Percentiles rank a stretch among this genome's conserved stretches.
Evolutionary conservation across 2,888 invertebrate genomes (phyloP).

Genomic region (Diplolepis rosae): DNA sequence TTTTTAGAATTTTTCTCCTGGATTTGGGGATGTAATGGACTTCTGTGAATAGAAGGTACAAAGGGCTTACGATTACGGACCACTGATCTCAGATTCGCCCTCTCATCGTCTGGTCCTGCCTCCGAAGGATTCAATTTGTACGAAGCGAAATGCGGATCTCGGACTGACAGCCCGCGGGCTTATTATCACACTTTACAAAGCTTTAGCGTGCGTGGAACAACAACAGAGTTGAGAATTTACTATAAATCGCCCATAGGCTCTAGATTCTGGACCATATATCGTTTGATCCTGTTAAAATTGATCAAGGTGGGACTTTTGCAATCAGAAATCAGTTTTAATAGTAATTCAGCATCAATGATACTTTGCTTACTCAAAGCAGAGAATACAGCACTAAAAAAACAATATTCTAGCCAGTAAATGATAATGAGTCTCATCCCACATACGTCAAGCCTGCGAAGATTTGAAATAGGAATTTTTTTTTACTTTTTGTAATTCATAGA

Average conservation of each 20-base stretch:
- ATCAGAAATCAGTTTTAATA: too few relatives aligned
- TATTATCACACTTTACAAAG: constrained; percentile 70
- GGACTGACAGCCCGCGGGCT: constrained; percentile 69
- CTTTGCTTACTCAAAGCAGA: too few relatives aligned
- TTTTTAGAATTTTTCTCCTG: too few relatives aligned
- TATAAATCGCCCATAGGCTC: constrained; percentile 20
- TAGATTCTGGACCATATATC: neutral
- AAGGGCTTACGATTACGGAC: constrained; percentile 65
- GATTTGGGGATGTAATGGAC: too few relatives aligned
- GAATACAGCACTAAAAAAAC: too few relatives aligned
- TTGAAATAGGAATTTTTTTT: too few relatives aligned
- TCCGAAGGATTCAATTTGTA: constrained; percentile 69
- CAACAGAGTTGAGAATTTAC: constrained; percentile 34
- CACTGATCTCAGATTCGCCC: constrained; percentile 68
- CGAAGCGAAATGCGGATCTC: constrained; percentile 68
- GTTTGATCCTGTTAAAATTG: neutral
- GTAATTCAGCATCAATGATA: too few relatives aligned
- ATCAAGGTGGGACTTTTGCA: too few relatives aligned
- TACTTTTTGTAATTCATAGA: too few relatives aligned
- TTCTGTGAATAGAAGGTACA: constrained; percentile 45
- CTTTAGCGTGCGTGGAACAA: constrained; percentile 61
- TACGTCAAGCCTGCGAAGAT: too few relatives aligned
- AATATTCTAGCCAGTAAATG: too few relatives aligned
- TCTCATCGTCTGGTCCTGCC: constrained; percentile 62
- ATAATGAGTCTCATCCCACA: too few relatives aligned